Evolutionary conservation across 2,888 invertebrate genomes (phyloP), one percentile per base, ranked within the genome.

Genomic region (Drosophila fulvimacula): DNA sequence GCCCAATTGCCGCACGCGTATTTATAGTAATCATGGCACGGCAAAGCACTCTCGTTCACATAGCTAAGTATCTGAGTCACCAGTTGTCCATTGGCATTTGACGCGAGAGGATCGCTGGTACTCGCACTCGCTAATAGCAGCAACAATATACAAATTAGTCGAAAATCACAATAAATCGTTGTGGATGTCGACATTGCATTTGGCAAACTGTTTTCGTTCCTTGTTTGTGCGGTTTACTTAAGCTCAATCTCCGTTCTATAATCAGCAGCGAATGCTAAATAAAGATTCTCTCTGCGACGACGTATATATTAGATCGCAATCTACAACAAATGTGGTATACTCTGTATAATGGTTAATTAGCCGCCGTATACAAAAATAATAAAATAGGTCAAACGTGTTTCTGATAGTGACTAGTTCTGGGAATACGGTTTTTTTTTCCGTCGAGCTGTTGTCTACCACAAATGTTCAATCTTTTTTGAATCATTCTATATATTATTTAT

Each of bases 1-100:
- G 56, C 57, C 85, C 91, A 91, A 30, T 79, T 86, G 24, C 90
- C 91, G 57, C 91, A 91, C 3, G 91, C 91, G 64, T 90, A 80
- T 10, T 76, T 36, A 30, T 84, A 88, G 53, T 83, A 92, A 59
- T 92, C 79, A 2, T 83, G 73, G 66, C 91, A 92, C 0, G 89
- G 79, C 19, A 76, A 17, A 1, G 21, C 57, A 11, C 34, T 76
- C 15, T 39, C 44, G 32, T 86, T 62, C 34, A 88, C 62, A 52
- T 89, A 80, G 9, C 74, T 49, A 0, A 69, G 57, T 5, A 91
- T 83, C 17, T 71, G 61, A 21, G 59, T 42, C 5, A 83, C 0
- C 9, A 77, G 63, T 6, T 57, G 34, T 3, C 21, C 15, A 39
- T 87, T 74, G 1, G 49, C 7, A 39, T 30, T 17, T 10, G 56